Percentiles rank a stretch among this genome's conserved stretches.
These are phyloP conservation scores for Lophius americanus DNA, from an alignment of 2,797 vertebrate genomes.

Conservation along the genomic window DNA sequence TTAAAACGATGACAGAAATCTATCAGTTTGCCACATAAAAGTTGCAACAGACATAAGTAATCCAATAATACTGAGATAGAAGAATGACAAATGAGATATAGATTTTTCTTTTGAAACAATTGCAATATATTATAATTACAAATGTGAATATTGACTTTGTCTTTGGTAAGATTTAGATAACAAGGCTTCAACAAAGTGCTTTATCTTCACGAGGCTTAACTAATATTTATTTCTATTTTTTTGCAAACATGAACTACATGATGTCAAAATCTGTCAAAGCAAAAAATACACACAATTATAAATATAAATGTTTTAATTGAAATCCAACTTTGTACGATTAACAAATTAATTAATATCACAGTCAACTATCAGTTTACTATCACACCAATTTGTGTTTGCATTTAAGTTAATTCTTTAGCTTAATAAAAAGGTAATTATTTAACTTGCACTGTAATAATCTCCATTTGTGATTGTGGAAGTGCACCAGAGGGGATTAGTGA, in stretches of 20 bases:
- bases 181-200: neutral
- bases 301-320: neutral
- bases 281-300: neutral
- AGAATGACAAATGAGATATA: neutral
- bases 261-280: neutral
- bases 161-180: neutral
- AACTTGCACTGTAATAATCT: slow-evolving; percentile 39
- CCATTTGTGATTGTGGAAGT: slow-evolving; percentile 62
- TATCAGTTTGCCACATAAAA: slow-evolving; percentile 1
- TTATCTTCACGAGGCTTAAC: no score
- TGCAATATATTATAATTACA: neutral
- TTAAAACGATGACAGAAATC: neutral
- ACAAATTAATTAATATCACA: neutral
- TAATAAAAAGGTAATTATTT: slow-evolving; percentile 33
- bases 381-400: neutral
- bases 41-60: neutral
- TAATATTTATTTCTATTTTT: no score
- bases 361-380: neutral
- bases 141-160: neutral
- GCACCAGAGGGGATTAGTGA: slow-evolving; percentile 51
- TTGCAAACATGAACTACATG: no score
- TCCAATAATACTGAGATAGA: slow-evolving; percentile 2
- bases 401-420: slow-evolving; percentile 1
- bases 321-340: no score
- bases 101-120: neutral